phyloP scores from a whole-genome alignment of 2,888 invertebrate species.

The Nemotelus pantherinus region DNA sequence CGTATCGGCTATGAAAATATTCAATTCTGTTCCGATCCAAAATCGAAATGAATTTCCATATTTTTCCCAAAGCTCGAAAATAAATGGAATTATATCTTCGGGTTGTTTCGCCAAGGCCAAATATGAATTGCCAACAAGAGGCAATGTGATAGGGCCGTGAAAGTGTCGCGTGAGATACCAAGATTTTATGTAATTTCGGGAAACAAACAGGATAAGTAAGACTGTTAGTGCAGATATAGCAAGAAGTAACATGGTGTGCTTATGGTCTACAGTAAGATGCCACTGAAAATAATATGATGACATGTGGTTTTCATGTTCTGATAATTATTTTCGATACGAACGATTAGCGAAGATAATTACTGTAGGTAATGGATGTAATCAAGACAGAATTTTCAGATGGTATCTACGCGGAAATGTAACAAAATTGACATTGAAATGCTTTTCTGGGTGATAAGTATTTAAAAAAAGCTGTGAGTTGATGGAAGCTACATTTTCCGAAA shows the following conservation, averaged over 20 bases:
- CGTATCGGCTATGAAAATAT: slow-evolving; percentile 48
- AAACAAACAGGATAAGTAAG: background rate
- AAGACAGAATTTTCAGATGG: no score
- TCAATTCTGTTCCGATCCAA: slow-evolving; percentile 17
- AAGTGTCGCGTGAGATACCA: background rate
- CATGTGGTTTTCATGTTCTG: no score
- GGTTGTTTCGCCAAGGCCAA: slow-evolving; percentile 65
- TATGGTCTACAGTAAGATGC: no score
- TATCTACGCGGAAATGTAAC: background rate
- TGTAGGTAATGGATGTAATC: no score
- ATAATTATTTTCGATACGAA: no score
- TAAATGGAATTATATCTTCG: slow-evolving; percentile 49
- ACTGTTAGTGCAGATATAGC: background rate
- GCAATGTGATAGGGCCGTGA: slow-evolving; percentile 61
- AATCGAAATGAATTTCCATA: slow-evolving; percentile 10
- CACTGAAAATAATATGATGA: no score
- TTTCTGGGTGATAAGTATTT: background rate
- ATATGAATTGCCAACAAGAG: slow-evolving; percentile 67
- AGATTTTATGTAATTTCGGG: background rate
- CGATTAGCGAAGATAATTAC: no score
- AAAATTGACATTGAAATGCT: background rate
- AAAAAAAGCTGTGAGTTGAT: background rate
- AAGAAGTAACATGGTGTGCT: no score
- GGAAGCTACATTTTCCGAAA: background rate
- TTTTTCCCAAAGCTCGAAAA: background rate